These are phyloP conservation scores for Xanthostigma xanthostigma DNA, from an alignment of 2,888 invertebrate genomes.

Conservation along the genomic window DNA sequence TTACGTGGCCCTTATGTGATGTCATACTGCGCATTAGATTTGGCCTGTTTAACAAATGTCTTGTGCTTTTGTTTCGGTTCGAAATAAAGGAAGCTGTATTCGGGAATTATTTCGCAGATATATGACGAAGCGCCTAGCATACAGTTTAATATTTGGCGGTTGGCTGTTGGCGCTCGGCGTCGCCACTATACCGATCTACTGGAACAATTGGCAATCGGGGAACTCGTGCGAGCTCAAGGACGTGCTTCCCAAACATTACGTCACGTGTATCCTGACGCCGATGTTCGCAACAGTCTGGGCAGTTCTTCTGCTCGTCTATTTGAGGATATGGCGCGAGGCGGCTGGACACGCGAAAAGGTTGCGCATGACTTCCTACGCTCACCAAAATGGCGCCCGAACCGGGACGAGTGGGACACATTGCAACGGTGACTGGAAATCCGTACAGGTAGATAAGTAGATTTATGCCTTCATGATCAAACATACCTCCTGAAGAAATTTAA, in stretches of 20 bases:
- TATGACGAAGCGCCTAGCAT: constrained; percentile 53
- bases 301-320: constrained; percentile 58
- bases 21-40: no score
- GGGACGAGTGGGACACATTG: constrained; percentile 11
- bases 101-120: constrained; percentile 23
- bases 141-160: constrained; percentile 44
- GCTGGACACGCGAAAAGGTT: constrained; percentile 53
- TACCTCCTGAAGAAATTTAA: no score
- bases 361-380: constrained; percentile 41
- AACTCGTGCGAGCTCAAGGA: constrained; percentile 52
- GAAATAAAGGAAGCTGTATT: no score
- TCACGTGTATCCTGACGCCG: constrained; percentile 42
- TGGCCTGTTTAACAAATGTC: constrained; percentile 14
- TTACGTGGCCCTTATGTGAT: no score
- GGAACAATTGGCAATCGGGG: constrained; percentile 54
- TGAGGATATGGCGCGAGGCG: constrained; percentile 66
- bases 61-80: no score
- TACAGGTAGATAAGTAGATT: constrained; percentile 56
- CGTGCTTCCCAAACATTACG: constrained; percentile 33
- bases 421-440: constrained; percentile 52
- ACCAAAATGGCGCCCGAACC: constrained; percentile 34
- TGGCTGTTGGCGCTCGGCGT: constrained; percentile 52
- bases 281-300: constrained; percentile 59
- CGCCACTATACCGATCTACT: constrained; percentile 56
- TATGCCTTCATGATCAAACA: no score